Conservation (phyloP, 2,797 vertebrate species). For the Thaleichthys pacificus region DNA sequence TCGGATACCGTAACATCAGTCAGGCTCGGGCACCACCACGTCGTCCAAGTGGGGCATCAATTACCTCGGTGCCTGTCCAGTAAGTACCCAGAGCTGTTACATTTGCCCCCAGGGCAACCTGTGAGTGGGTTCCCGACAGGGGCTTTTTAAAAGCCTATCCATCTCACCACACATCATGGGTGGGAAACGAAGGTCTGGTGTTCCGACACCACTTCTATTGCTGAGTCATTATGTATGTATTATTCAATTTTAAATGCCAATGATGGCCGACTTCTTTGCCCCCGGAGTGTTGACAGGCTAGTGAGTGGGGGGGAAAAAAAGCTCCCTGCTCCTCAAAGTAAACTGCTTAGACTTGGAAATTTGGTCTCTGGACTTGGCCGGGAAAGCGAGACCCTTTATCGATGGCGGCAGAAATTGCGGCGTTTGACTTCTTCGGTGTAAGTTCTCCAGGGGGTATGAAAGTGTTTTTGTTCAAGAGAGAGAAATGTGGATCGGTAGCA, state of each 20-base stretch:
- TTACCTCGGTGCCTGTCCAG: neutral
- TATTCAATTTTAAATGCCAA: slow-evolving; percentile 61
- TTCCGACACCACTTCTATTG: slow-evolving; percentile 26
- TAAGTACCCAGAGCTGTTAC: slow-evolving; percentile 14
- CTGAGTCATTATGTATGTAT: slow-evolving; percentile 40
- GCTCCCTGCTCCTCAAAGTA: slow-evolving; percentile 19
- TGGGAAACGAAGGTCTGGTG: slow-evolving; percentile 28
- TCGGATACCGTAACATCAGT: neutral
- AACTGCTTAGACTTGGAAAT: slow-evolving; percentile 49
- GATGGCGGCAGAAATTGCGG: slow-evolving; percentile 37
- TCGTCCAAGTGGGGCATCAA: slow-evolving; percentile 16
- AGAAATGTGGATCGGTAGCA: slow-evolving; percentile 4
- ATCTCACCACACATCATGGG: slow-evolving; percentile 32
- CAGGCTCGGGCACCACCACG: neutral
- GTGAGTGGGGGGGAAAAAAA: slow-evolving; percentile 24
- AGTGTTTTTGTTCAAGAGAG: neutral
- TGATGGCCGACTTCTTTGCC: slow-evolving; percentile 45
- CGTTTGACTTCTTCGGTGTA: slow-evolving; percentile 36
- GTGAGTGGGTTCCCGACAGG: slow-evolving; percentile 23
- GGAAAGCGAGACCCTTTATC: slow-evolving; percentile 37
- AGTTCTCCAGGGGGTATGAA: neutral
- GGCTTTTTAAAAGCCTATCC: slow-evolving; percentile 39
- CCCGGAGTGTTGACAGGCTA: slow-evolving; percentile 25
- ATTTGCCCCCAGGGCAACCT: slow-evolving; percentile 26
- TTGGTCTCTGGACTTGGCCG: slow-evolving; percentile 36